A percentile compares a stretch with the other conserved stretches of the same genome.
These are phyloP conservation scores for Serripes groenlandicus DNA, from an alignment of 2,888 invertebrate species.

Conservation along the genomic window DNA sequence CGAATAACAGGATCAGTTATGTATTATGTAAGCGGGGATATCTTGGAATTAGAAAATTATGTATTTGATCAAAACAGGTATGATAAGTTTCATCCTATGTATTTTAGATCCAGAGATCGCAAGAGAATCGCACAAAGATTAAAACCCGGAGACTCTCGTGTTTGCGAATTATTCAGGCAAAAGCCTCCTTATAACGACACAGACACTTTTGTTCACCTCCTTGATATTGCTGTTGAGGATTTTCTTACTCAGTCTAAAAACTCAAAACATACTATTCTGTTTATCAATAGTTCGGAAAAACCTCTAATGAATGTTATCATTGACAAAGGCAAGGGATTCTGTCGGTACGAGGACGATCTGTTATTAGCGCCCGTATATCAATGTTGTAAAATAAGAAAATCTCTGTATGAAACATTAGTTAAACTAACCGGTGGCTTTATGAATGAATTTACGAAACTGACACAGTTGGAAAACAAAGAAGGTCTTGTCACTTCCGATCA, in stretches of 20 bases:
- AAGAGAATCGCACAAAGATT: not conserved
- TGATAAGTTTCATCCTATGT: not conserved
- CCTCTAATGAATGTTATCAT: not conserved
- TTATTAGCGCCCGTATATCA: slow-evolving; percentile 4
- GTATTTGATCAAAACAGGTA: not conserved
- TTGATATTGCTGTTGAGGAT: slow-evolving; percentile 12
- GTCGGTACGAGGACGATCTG: not conserved
- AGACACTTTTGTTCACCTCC: not conserved
- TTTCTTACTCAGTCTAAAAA: slow-evolving; percentile 8
- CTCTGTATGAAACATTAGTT: not conserved
- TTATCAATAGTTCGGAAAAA: not conserved
- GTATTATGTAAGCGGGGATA: slow-evolving; percentile 7
- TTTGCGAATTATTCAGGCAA: not conserved
- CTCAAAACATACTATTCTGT: slow-evolving; percentile 9
- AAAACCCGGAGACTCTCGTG: slow-evolving; percentile 1
- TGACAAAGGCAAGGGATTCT: slow-evolving; percentile 19
- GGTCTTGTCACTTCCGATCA: not conserved
- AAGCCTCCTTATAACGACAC: slow-evolving; percentile 4
- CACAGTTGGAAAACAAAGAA: not conserved
- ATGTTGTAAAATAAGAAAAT: slow-evolving; percentile 10
- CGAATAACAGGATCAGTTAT: not conserved
- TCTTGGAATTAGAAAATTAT: slow-evolving; percentile 4
- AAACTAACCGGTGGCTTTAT: not conserved
- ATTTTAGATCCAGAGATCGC: not conserved
- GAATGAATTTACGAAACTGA: not conserved